phyloP scores from a whole-genome alignment of 2,888 invertebrate genomes.

The Tipula helvola region DNA sequence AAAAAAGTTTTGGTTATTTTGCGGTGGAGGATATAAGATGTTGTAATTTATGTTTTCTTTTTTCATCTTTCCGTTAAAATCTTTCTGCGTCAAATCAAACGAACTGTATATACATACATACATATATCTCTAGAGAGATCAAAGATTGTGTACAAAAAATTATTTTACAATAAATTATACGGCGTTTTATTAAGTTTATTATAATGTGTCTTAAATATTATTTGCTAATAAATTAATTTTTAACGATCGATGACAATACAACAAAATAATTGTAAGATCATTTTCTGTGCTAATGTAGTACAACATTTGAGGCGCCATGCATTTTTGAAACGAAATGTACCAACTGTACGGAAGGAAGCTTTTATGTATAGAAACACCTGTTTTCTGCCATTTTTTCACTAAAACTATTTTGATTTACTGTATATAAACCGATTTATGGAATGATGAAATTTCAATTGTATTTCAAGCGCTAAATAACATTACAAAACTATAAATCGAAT shows the following conservation, averaged over 20 bases:
- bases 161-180: not conserved
- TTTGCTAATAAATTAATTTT: not conserved
- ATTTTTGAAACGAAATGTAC: not conserved
- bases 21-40: not conserved
- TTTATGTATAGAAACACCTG: not conserved
- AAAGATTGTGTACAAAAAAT: not conserved
- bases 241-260: not conserved
- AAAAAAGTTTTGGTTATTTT: not conserved
- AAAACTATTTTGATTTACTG: not conserved
- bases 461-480: not conserved
- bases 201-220: not conserved
- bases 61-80: not conserved
- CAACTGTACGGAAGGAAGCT: not conserved
- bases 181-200: not conserved
- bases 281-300: not conserved
- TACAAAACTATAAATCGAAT: not conserved
- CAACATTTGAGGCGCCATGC: not conserved
- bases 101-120: not conserved
- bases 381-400: not conserved
- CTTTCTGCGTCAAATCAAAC: not conserved
- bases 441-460: not conserved
- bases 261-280: not conserved
- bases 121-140: not conserved
- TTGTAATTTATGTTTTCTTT: not conserved
- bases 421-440: not conserved